Evolutionary conservation across 2,797 vertebrate genomes (phyloP).

Genomic region (Tragelaphus oryx): DNA sequence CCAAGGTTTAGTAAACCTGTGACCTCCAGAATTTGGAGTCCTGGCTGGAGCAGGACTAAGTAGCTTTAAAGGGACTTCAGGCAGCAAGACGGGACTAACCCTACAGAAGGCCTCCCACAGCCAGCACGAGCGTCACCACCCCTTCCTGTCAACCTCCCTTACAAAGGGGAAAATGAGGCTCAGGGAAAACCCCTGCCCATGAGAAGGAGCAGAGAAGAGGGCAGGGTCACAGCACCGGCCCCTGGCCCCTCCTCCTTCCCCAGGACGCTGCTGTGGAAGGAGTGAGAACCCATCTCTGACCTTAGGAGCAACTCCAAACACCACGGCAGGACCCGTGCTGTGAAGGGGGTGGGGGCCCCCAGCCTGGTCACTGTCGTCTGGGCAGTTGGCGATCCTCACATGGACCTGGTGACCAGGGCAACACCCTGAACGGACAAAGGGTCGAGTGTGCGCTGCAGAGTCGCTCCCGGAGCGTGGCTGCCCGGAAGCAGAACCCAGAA

Average conservation of each 20-base stretch:
- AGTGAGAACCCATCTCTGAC: background rate
- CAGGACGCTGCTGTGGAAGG: fast-evolving
- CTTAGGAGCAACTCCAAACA: background rate
- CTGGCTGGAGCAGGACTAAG: background rate
- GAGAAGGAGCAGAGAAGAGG: background rate
- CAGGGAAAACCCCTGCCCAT: background rate
- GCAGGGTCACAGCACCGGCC: background rate
- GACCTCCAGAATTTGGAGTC: background rate
- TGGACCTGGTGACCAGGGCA: background rate
- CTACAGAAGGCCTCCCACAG: background rate
- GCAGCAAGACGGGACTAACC: background rate
- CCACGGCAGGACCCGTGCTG: background rate
- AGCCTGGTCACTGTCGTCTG: background rate
- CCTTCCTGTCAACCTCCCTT: too few species aligned
- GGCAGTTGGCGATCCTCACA: background rate
- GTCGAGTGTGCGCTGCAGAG: background rate
- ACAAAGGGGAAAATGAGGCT: background rate
- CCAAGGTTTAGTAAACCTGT: background rate
- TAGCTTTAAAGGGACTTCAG: background rate
- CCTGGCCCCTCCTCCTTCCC: background rate
- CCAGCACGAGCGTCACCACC: too few species aligned
- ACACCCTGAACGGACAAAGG: background rate
- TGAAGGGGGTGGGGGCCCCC: background rate
- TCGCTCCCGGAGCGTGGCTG: background rate
- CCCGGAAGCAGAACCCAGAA: background rate